phyloP scores from a whole-genome alignment of 2,888 invertebrate species.

The Orthosia cruda region DNA sequence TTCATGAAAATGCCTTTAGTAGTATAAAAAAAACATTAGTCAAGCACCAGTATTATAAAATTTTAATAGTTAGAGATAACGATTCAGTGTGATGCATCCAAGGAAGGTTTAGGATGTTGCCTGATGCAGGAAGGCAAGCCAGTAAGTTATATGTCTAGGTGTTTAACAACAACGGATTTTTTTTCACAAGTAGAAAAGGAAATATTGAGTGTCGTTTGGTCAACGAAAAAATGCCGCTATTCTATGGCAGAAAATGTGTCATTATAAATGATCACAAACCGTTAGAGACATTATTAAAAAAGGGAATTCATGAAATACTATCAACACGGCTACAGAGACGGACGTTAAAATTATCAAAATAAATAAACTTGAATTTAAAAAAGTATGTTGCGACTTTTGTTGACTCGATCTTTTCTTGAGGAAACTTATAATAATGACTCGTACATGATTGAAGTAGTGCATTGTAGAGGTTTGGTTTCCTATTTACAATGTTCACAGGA shows the following conservation, averaged over 20 bases:
- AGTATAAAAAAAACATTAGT: conserved; percentile 32
- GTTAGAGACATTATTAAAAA: conserved; percentile 69
- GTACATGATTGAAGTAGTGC: background rate
- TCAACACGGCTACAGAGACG: conserved; percentile 68
- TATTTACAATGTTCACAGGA: background rate
- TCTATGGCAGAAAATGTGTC: conserved; percentile 13
- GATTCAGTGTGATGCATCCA: conserved; percentile 48
- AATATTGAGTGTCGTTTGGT: conserved; percentile 74
- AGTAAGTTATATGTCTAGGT: conserved; percentile 16
- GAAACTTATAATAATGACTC: too few relatives aligned
- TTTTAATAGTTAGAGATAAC: conserved; percentile 34
- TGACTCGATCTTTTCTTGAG: too few relatives aligned
- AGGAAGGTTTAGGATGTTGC: conserved; percentile 49
- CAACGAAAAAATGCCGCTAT: conserved; percentile 64
- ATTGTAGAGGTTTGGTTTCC: background rate
- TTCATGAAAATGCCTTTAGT: conserved; percentile 33
- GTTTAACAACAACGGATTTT: conserved; percentile 34
- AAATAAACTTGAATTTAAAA: too few relatives aligned
- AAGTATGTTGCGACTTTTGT: too few relatives aligned
- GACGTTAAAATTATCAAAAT: conserved; percentile 64
- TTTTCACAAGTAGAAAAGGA: conserved; percentile 80
- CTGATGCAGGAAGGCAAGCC: conserved; percentile 54
- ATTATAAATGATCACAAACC: conserved; percentile 75
- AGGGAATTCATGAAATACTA: conserved; percentile 59
- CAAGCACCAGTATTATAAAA: conserved; percentile 30